Percentiles rank a stretch among this genome's conserved stretches.
These are phyloP conservation scores for Drosophila simulans DNA, from an alignment of 1,140 invertebrate genomes.

Conservation along the genomic window DNA sequence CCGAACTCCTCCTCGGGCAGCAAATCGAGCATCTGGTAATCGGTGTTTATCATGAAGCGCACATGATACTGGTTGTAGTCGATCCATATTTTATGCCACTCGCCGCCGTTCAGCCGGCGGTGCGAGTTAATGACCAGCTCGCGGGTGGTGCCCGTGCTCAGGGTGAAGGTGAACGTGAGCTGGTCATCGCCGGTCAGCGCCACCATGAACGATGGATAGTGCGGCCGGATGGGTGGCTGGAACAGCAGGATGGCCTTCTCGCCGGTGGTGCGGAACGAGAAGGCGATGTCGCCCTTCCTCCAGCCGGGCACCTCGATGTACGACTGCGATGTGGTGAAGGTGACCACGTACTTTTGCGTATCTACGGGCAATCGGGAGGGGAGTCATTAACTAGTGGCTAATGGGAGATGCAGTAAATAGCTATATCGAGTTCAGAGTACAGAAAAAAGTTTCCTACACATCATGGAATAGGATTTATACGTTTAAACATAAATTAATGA, in stretches of 20 bases:
- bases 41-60: slow-evolving; percentile 96
- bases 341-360: slow-evolving; percentile 96
- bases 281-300: slow-evolving; percentile 95
- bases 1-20: slow-evolving; percentile 94
- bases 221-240: slow-evolving; percentile 94
- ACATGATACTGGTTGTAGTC: slow-evolving; percentile 97
- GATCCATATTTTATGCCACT: slow-evolving; percentile 98
- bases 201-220: slow-evolving; percentile 95
- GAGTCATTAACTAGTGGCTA: slow-evolving; percentile 12
- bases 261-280: slow-evolving; percentile 96
- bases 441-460: not conserved
- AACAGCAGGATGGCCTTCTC: slow-evolving; percentile 95
- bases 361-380: slow-evolving; percentile 86
- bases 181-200: slow-evolving; percentile 93
- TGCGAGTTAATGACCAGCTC: slow-evolving; percentile 92
- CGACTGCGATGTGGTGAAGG: slow-evolving; percentile 95
- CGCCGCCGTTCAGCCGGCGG: slow-evolving; percentile 93
- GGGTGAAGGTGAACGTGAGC: slow-evolving; percentile 95
- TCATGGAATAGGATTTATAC: not conserved
- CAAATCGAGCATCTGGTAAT: slow-evolving; percentile 94
- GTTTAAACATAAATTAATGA: too few relatives aligned
- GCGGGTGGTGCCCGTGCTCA: slow-evolving; percentile 92
- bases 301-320: slow-evolving; percentile 96
- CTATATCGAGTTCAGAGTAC: not conserved
- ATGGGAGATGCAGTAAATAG: slow-evolving; percentile 12